Conservation (phyloP, 2,888 invertebrate species). For the Acanthosepion esculentum region DNA sequence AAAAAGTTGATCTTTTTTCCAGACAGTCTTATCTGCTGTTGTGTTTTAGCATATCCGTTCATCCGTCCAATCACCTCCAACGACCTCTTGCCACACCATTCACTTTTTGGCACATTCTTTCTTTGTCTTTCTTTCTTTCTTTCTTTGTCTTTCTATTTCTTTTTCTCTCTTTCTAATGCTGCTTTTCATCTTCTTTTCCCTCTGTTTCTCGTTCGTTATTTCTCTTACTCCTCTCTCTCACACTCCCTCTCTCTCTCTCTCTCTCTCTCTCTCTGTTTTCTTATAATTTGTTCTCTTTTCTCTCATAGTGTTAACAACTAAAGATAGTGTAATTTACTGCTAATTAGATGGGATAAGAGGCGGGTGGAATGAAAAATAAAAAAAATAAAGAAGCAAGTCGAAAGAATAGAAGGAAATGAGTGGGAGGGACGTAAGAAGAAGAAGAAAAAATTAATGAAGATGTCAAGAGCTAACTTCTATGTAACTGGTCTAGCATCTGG, state of each 20-base stretch:
- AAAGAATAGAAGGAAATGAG: not conserved
- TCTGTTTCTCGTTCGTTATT: too few relatives aligned
- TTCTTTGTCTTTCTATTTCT: not conserved
- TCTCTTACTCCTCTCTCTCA: not conserved
- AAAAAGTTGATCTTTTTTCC: constrained; percentile 20
- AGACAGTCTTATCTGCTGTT: not conserved
- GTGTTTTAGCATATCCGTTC: constrained; percentile 4
- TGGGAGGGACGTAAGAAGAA: not conserved
- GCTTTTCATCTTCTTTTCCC: not conserved
- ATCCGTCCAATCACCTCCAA: not conserved
- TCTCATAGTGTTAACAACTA: not conserved
- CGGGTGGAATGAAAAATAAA: not conserved
- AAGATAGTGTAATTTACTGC: not conserved
- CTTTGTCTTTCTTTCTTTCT: not conserved
- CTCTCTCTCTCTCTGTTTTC: not conserved
- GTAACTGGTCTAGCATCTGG: not conserved
- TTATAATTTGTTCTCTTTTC: not conserved
- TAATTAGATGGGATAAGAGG: not conserved
- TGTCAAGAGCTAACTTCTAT: not conserved
- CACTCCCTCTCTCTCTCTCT: not conserved
- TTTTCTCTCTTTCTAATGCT: not conserved
- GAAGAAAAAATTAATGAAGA: constrained; percentile 33
- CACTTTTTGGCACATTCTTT: not conserved
- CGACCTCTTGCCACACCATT: not conserved
- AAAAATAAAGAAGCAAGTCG: not conserved